Base-by-base conservation (phyloP, 2,113 vertebrate species). In the Myotis davidii region DNA sequence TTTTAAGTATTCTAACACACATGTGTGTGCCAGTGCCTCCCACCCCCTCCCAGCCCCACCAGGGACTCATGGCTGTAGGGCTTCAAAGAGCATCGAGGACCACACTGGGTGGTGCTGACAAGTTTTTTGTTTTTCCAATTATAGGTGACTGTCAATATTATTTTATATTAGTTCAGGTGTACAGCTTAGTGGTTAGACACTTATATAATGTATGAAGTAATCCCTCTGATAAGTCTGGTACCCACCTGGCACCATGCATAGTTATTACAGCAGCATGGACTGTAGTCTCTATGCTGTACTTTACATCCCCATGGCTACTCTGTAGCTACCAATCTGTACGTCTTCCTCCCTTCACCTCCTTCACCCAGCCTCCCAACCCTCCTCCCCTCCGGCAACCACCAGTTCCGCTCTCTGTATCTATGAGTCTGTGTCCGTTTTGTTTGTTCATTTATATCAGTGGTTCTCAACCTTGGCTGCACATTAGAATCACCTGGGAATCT, bases 111-210 rank as follows among this genome's bases (percentile, higher is more conserved):
- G 34, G 52, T n/a, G n/a, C n/a, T n/a, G n/a, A n/a, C n/a, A 45
- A 20, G 37, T 32, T 32, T 32, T 10, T 70, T 56, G 18, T 16
- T 72, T 61, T 42, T 72, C 99, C 17, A 77, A n/a, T 50, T 77
- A 50, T 2, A 12, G 45, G 29, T 11, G 45, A 50, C 29, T 77
- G 18, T 32, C 29, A 50, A 12, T 77, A 50, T 29, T 77, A n/a
- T n/a, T 77, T 77, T 77, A 32, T 77, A 50, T 50, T 50, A 77
- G 74, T n/a, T 50, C 17, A n/a, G 29, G 74, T 50, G 45, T 20
- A 6, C 45, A 77, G 74, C 74, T 12, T 10, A 18, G 29, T n/a
- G 45, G 74, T 50, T 21, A 77, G 74, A 50, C 29, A 50, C 11
- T 77, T 11, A n/a, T 50, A n/a, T 77, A n/a, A 50, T 50, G 48